These are phyloP conservation scores for Lasius fuliginosus DNA, from an alignment of 2,888 invertebrate genomes.

Conservation along the genomic window DNA sequence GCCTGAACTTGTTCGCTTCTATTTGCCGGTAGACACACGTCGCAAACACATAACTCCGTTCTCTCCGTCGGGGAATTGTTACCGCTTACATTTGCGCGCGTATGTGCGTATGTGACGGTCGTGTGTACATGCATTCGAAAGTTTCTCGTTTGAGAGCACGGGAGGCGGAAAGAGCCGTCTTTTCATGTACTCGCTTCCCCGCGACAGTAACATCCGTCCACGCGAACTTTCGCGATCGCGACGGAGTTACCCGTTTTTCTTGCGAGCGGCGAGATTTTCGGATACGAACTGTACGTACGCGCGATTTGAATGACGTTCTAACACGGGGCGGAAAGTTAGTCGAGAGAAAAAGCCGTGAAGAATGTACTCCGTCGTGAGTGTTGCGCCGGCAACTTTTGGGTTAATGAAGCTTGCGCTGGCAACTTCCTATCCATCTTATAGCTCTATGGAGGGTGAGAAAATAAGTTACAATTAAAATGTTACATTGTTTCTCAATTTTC, in stretches of 20 bases:
- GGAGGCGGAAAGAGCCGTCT: constrained; percentile 8
- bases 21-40: constrained; percentile 50
- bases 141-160: background rate
- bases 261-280: constrained; percentile 30
- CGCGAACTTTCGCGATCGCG: constrained; percentile 30
- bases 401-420: constrained; percentile 34
- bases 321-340: constrained; percentile 26
- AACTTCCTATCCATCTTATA: background rate
- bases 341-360: constrained; percentile 25
- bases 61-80: constrained; percentile 34
- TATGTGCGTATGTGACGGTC: background rate
- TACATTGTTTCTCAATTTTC: background rate
- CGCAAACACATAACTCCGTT: constrained; percentile 61
- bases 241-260: constrained; percentile 18
- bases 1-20: constrained; percentile 42
- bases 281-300: background rate
- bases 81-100: constrained; percentile 9
- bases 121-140: background rate
- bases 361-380: background rate
- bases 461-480: background rate
- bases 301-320: constrained; percentile 19
- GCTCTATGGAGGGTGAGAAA: background rate
- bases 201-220: background rate
- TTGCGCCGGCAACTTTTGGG: constrained; percentile 13
- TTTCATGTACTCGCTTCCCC: background rate